Conservation (phyloP, 2,113 vertebrate genomes). For the Limanda limanda region DNA sequence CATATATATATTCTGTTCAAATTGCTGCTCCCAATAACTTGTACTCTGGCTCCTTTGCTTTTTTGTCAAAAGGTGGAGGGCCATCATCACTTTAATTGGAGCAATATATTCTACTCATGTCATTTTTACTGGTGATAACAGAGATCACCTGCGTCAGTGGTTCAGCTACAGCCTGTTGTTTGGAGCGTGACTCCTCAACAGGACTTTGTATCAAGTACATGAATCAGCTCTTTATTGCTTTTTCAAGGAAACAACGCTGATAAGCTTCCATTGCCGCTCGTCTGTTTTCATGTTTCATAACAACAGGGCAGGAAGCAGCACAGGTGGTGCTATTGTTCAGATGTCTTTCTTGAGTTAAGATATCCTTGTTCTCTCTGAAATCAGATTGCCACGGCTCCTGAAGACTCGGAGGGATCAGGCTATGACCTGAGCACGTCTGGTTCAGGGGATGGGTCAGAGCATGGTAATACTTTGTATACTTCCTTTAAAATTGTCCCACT, state of each 20-base stretch:
- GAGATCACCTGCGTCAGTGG: conserved; percentile 5
- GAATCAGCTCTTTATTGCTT: conserved; percentile 29
- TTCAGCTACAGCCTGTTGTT: conserved; percentile 5
- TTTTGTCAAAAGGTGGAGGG: conserved; percentile 5
- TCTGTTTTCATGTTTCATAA: conserved; percentile 17
- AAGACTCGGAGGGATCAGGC: conserved; percentile 86
- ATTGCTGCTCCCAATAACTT: neutral
- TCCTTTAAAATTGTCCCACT: too few species aligned
- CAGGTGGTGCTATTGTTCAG: neutral
- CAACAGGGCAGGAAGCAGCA: neutral
- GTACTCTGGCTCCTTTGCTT: neutral
- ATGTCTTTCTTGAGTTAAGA: neutral
- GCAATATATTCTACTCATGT: neutral
- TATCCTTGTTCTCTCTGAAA: neutral
- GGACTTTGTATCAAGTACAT: conserved; percentile 48
- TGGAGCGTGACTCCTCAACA: neutral
- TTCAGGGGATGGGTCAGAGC: conserved; percentile 51
- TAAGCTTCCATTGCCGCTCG: conserved; percentile 2
- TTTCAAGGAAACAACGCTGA: conserved; percentile 3
- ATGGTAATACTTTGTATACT: conserved; percentile 42
- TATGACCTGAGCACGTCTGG: conserved; percentile 83
- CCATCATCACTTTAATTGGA: neutral
- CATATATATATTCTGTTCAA: neutral
- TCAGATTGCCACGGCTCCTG: conserved; percentile 65
- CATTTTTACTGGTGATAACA: conserved; percentile 25